Conservation (phyloP, 2,888 invertebrate genomes). For the Nemoura dubitans region DNA sequence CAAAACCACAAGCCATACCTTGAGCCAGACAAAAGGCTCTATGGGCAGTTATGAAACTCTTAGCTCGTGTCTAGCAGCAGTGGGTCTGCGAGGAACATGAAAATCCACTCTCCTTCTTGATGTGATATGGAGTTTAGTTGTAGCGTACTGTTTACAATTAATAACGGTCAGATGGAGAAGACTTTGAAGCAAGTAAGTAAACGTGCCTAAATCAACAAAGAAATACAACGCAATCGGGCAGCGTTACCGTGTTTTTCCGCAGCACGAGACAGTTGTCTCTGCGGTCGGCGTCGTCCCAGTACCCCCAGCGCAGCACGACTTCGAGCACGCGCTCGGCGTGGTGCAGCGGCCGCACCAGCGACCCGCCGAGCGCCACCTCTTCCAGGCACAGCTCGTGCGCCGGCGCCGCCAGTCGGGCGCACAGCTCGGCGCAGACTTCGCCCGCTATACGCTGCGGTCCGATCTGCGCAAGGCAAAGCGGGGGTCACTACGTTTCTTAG, state of each 20-base stretch:
- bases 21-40: too few species aligned
- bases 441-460: slow-evolving; percentile 80
- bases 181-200: neutral
- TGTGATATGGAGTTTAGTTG: too few species aligned
- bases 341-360: slow-evolving; percentile 80
- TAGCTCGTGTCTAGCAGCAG: too few species aligned
- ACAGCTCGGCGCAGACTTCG: slow-evolving; percentile 77
- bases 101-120: too few species aligned
- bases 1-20: too few species aligned
- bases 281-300: slow-evolving; percentile 87
- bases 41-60: too few species aligned
- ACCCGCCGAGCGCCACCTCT: slow-evolving; percentile 81
- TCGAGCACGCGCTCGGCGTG: slow-evolving; percentile 73
- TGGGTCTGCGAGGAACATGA: too few species aligned
- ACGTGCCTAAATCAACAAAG: too few species aligned
- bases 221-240: too few species aligned
- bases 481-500: too few species aligned
- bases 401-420: slow-evolving; percentile 70
- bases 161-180: too few species aligned
- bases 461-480: slow-evolving; percentile 63
- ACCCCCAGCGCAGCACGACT: slow-evolving; percentile 82
- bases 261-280: slow-evolving; percentile 83
- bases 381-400: slow-evolving; percentile 76
- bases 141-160: too few species aligned
- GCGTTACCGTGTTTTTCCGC: slow-evolving; percentile 57